Conservation (phyloP, 2,888 invertebrate genomes). For the Stegana nigrithorax region DNA sequence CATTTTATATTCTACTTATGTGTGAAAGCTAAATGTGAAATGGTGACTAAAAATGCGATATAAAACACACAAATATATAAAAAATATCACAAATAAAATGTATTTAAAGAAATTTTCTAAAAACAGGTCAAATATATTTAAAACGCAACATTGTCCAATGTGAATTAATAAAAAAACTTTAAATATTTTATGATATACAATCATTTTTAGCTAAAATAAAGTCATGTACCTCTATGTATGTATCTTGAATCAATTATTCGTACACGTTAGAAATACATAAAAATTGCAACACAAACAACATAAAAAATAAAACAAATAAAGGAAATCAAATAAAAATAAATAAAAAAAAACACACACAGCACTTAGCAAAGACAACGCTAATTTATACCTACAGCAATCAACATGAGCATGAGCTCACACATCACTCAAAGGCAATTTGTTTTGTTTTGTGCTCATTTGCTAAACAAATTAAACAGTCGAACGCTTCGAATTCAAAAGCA, state of each 20-base stretch:
- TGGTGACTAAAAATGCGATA: too few species aligned
- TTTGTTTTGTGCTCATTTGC: background rate
- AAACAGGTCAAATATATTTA: conserved; percentile 9
- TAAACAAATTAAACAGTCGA: background rate
- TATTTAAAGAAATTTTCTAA: conserved; percentile 19
- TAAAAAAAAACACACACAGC: background rate
- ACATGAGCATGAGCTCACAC: background rate
- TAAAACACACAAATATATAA: too few species aligned
- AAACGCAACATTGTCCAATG: background rate
- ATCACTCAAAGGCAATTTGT: background rate
- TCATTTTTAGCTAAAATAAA: conserved; percentile 8
- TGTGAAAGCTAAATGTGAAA: too few species aligned
- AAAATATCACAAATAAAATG: too few species aligned
- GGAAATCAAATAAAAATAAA: too few species aligned
- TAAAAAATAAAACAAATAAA: background rate
- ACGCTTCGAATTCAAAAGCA: too few species aligned
- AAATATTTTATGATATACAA: too few species aligned
- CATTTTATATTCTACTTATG: too few species aligned
- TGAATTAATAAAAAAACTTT: conserved; percentile 3
- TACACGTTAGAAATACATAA: too few species aligned
- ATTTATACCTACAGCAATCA: background rate
- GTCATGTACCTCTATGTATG: conserved; percentile 43
- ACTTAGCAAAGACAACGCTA: background rate
- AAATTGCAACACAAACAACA: background rate
- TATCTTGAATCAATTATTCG: conserved; percentile 24